Evolutionary conservation across 1,140 invertebrate species (phyloP), one percentile per base, ranked within the genome.

Genomic region (Drosophila seguyi): DNA sequence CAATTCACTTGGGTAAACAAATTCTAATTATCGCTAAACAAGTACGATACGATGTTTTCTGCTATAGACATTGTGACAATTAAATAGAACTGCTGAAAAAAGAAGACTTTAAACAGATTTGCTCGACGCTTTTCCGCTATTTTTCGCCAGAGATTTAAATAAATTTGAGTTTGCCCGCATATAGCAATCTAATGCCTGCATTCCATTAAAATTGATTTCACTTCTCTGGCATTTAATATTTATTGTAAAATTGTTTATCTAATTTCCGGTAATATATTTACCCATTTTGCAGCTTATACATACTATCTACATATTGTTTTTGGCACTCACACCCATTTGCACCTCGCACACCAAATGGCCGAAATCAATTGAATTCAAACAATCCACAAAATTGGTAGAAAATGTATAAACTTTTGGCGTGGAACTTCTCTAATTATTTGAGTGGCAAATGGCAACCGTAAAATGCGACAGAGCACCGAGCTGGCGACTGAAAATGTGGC

Each of bases 381-480:
- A 50, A 62, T 78, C 38, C 48, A 36, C 29, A 69, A 63, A 62
- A 65, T 62, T 55, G 38, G 27, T 63, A 79, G 50, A 56, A 75
- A 75, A 71, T 76, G 62, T 48, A 52, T 45, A 73, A 60, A 69
- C 50, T 34, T 60, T 68, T 45, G 20, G 42, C 38, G 77, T 84
- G 69, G 57, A 62, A 65, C 45, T 88, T 76, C 52, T 77, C 80
- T 79, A 87, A 87, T 88, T 78, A 88, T 83, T 62, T 68, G 58
- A 72, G 73, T 52, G 74, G 50, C 57, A 78, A 83, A 68, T 60
- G 61, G 56, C 42, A 62, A 61, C 31, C 69, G 44, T 41, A 44
- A 72, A 84, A 71, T 62, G 66, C 57, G 53, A 36, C 50, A 59
- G 36, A 52, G 65, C 61, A 45, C 11, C 50, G 68, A 59, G 62